These are phyloP conservation scores for Lithobius niger DNA, from an alignment of 1,140 invertebrate species.

Conservation along the genomic window DNA sequence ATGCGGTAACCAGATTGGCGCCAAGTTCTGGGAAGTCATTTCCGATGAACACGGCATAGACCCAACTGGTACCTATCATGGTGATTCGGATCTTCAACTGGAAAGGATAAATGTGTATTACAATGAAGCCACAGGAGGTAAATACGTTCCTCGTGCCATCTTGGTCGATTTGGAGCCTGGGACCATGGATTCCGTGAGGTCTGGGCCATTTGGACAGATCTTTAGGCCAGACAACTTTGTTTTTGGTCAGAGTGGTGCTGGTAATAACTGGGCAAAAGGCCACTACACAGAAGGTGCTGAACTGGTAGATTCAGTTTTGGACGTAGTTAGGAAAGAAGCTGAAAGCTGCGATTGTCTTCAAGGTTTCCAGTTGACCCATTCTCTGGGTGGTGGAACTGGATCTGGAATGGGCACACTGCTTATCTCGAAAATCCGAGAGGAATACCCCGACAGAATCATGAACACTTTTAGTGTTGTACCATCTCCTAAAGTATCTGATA, in stretches of 20 bases:
- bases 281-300: slow-evolving; percentile 62
- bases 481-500: slow-evolving; percentile 39
- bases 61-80: slow-evolving; percentile 62
- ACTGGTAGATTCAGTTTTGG: slow-evolving; percentile 22
- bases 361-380: slow-evolving; percentile 40
- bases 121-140: slow-evolving; percentile 73
- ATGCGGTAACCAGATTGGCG: slow-evolving; percentile 88
- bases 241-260: slow-evolving; percentile 46
- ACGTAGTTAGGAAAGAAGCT: slow-evolving; percentile 33
- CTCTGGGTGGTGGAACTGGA: slow-evolving; percentile 41
- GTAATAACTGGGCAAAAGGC: slow-evolving; percentile 82
- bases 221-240: slow-evolving; percentile 84
- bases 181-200: slow-evolving; percentile 85
- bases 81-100: slow-evolving; percentile 67
- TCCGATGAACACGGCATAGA: slow-evolving; percentile 84
- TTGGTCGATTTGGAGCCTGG: slow-evolving; percentile 86
- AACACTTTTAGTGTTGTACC: slow-evolving; percentile 37
- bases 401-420: slow-evolving; percentile 39
- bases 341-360: slow-evolving; percentile 71
- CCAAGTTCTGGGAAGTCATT: slow-evolving; percentile 93
- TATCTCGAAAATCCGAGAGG: slow-evolving; percentile 34
- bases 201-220: slow-evolving; percentile 65
- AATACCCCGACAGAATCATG: slow-evolving; percentile 37
- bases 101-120: slow-evolving; percentile 82
- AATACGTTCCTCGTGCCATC: slow-evolving; percentile 83